Evolutionary conservation across 2,797 vertebrate genomes (phyloP).

Genomic region (Euthynnus affinis): DNA sequence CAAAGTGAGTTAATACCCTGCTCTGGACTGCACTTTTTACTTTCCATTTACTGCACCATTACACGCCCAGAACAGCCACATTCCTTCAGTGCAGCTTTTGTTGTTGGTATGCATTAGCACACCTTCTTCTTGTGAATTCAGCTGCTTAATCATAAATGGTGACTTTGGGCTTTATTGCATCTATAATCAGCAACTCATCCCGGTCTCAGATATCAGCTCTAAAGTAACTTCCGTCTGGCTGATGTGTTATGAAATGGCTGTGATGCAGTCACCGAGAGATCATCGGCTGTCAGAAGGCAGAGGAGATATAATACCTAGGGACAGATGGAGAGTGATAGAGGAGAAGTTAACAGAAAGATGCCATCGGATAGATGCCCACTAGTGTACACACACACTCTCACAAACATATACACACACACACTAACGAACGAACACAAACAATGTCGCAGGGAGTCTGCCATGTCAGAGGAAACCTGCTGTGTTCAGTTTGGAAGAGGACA

Average conservation of each 20-base stretch:
- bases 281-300: conserved; percentile 27
- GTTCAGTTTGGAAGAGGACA: conserved; percentile 24
- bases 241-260: conserved; percentile 20
- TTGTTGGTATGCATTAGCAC: conserved; percentile 24
- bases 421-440: not conserved
- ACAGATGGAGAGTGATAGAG: conserved; percentile 56
- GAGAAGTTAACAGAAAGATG: conserved; percentile 49
- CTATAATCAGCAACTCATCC: conserved; percentile 24
- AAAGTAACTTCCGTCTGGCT: conserved; percentile 25
- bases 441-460: conserved; percentile 22
- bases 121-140: conserved; percentile 18
- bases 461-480: conserved; percentile 41
- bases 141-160: conserved; percentile 23
- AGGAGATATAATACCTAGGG: conserved; percentile 29
- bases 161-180: conserved; percentile 32
- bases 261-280: conserved; percentile 7
- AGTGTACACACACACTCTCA: conserved; percentile 4
- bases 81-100: conserved; percentile 11
- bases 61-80: not conserved
- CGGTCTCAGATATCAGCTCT: conserved; percentile 15
- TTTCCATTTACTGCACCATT: conserved; percentile 28
- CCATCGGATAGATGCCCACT: conserved; percentile 20
- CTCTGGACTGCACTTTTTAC: conserved; percentile 29
- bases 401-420: conserved; percentile 2
- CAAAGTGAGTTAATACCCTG: conserved; percentile 43